Base-by-base conservation (phyloP, 2,888 invertebrate species). In the Drosophila fulvimacula region DNA sequence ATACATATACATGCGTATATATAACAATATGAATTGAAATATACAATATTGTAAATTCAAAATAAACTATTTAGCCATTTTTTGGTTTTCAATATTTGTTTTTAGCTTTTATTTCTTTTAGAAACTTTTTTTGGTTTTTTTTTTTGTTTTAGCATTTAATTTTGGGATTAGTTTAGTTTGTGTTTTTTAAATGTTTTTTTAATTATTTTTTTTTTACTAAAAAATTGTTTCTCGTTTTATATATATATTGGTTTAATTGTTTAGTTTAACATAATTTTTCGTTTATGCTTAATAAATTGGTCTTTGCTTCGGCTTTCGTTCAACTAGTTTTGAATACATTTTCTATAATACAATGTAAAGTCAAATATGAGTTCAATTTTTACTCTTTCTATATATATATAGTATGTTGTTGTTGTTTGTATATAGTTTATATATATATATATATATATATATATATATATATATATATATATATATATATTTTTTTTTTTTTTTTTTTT, bases 261-360 rank as follows among this genome's bases (percentile, higher is more conserved):
- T 82, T 86, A 77, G 69, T 82, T 77, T 85, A 82, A 84, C 85
- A 79, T 84, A 84, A 81, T 81, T 79, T 79, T n/a, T 46, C 5
- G 58, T 79, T 75, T 75, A 66, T 86, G 69, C 72, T 84, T 82
- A 77, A 85, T 89, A 85, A 85, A 85, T 85, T 85, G 85, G 85
- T 85, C 85, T 85, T 85, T 85, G 88, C 88, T 82, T 88, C 82
- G 82, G 82, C 82, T 88, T 73, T 72, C 83, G 65, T 86, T 85
- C 81, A 86, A 77, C 82, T 83, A 83, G 81, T 48, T 69, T 30
- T 69, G 83, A 82, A 76, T 82, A 87, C 82, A 76, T 76, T 38
- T 49, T 77, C 73, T 83, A 85, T 77, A 83, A 88, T 88, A 88
- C 86, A 83, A 79, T 46, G 77, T 85, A 78, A 88, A 82, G 82